Evolutionary conservation across 35 echinoderm and acorn worm species (phyloP).

Genomic region (Strongylocentrotus purpuratus): DNA sequence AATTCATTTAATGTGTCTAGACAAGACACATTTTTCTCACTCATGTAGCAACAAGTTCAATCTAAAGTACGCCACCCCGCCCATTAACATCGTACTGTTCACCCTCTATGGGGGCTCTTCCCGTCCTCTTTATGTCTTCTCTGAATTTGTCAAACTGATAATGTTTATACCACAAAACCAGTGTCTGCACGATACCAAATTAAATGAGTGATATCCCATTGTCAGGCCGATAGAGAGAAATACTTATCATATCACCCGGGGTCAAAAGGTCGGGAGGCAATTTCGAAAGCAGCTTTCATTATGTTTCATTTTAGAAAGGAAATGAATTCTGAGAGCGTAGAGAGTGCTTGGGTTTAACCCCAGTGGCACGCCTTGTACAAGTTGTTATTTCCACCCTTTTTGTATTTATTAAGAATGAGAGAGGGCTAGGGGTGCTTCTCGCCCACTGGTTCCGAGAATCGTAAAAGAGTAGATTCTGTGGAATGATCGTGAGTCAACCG

Average conservation of each 20-base stretch:
- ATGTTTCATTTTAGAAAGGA: constrained; percentile 12
- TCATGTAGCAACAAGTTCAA: not conserved
- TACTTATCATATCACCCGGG: not conserved
- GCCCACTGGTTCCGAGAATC: not conserved
- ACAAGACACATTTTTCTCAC: not conserved
- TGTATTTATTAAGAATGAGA: not conserved
- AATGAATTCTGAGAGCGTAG: not conserved
- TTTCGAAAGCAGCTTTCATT: constrained; percentile 11
- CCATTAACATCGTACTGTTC: not conserved
- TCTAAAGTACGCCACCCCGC: not conserved
- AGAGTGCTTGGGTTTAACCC: not conserved
- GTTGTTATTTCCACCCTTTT: not conserved
- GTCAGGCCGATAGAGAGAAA: not conserved
- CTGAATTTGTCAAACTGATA: constrained; percentile 13
- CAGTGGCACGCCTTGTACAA: not conserved
- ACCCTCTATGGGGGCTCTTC: not conserved
- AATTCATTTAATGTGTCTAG: not conserved
- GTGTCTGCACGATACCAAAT: constrained; percentile 9
- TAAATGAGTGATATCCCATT: constrained; percentile 1
- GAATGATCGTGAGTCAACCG: not conserved
- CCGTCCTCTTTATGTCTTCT: not conserved
- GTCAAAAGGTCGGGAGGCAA: not conserved
- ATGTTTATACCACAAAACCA: constrained; percentile 3
- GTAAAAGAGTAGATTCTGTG: not conserved
- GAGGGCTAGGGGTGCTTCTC: not conserved